Evolutionary conservation across 2,888 invertebrate species (phyloP).

Genomic region (Cordilura impudica): DNA sequence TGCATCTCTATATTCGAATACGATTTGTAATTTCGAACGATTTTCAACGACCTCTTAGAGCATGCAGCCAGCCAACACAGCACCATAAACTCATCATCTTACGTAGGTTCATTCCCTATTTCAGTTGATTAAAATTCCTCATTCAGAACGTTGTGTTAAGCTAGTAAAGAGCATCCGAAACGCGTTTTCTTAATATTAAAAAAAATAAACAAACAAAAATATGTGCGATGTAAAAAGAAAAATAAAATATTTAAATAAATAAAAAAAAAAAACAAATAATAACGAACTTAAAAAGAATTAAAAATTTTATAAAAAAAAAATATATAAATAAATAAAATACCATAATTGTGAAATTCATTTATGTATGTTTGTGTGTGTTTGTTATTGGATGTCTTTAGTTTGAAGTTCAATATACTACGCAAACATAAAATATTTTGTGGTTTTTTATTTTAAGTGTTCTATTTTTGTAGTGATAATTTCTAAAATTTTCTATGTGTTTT

Average conservation of each 20-base stretch:
- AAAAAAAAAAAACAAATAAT: neutral
- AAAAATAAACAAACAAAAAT: neutral
- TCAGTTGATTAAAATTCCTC: conserved; percentile 20
- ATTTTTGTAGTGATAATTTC: neutral
- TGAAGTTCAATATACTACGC: neutral
- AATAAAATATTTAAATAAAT: neutral
- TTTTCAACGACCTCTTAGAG: conserved; percentile 16
- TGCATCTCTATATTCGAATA: conserved; percentile 44
- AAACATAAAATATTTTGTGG: neutral
- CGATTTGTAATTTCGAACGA: conserved; percentile 45
- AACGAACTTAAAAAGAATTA: neutral
- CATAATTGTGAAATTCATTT: neutral
- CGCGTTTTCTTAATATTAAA: conserved; percentile 17
- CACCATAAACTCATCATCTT: conserved; percentile 4
- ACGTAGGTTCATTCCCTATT: conserved; percentile 43
- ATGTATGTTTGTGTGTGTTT: neutral
- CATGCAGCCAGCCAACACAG: neutral
- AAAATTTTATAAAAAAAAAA: neutral
- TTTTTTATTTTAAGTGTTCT: neutral
- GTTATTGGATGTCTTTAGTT: too few species aligned
- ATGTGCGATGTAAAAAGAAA: conserved; percentile 19
- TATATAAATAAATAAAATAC: neutral
- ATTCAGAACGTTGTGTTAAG: conserved; percentile 50
- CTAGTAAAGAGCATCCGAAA: conserved; percentile 37
- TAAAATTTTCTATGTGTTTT: neutral